Evolutionary conservation across 2,113 vertebrate genomes (phyloP).

Genomic region (Oreochromis tanganicae): DNA sequence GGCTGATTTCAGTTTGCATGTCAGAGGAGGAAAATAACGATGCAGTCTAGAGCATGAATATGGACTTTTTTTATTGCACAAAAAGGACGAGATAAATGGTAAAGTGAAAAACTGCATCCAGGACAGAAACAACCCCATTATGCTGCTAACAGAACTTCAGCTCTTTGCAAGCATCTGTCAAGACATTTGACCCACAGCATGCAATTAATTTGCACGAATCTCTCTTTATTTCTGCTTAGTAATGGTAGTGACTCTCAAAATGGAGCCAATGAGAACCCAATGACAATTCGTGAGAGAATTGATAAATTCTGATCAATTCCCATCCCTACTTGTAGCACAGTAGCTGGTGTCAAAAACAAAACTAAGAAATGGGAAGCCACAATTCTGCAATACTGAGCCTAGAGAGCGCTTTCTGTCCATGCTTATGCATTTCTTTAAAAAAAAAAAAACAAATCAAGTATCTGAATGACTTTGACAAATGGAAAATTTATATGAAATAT

Average conservation of each 20-base stretch:
- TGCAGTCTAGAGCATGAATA: neutral
- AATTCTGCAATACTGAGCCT: slow-evolving; percentile 18
- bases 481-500: neutral
- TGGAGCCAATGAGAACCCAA: neutral
- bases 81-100: neutral
- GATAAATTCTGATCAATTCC: neutral
- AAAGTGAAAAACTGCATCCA: neutral
- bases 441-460: neutral
- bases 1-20: neutral
- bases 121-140: neutral
- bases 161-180: neutral
- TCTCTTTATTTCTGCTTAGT: neutral
- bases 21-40: neutral
- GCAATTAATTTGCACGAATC: neutral
- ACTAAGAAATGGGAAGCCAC: neutral
- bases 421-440: neutral
- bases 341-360: neutral
- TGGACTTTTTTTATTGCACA: neutral
- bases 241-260: neutral
- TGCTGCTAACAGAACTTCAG: neutral
- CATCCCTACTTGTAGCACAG: neutral
- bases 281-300: neutral
- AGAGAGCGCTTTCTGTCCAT: neutral
- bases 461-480: neutral
- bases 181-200: neutral